Evolutionary conservation across 2,797 vertebrate genomes (phyloP), one percentile per base, ranked within the genome.

Genomic region (Ctenochaetus hawaiiensis): DNA sequence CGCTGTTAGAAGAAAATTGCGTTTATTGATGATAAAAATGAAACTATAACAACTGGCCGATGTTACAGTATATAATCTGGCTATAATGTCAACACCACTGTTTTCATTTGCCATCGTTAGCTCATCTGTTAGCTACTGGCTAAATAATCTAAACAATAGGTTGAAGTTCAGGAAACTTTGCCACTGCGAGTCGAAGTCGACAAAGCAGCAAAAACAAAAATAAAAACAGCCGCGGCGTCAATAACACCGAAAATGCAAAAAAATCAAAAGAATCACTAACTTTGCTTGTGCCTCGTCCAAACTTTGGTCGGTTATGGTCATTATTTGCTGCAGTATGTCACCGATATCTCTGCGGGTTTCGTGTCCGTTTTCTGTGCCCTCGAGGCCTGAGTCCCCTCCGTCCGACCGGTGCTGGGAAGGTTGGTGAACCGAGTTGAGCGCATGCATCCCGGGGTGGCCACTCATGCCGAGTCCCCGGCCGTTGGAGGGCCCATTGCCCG

Each of bases 271-370:
- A 48, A 43, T 23, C 77, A 96, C 96, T 94, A 79, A 98, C 97
- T 97, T 98, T 87, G 96, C 97, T 88, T 98, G 97, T 60, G 97
- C 97, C 92, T 98, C 97, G 91, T 98, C 97, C 94, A 98, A 93
- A 96, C 97, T 98, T 95, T 98, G 97, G 95, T 98, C 97, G 67
- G 97, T 97, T 89, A 98, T 98, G 87, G 97, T 98, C 97, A 98
- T 97, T 84, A 98, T 98, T 89, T 97, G 97, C 89, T 98, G 97
- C 87, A 98, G 91, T 87, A 98, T 97, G 90, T 98, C 97, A 3
- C 97, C 96, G 43, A 97, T 97, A 84, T 97, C 97, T 91, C 96
- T 92, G 89, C 96, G 96, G 91, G 81, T 90, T 91, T 96, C 96
- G 5, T 95, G 95, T 86, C 97, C 96, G 80, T 96, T 96, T 62